These are phyloP conservation scores for Mus pahari DNA, from an alignment of 2,113 vertebrate species.

Conservation along the genomic window DNA sequence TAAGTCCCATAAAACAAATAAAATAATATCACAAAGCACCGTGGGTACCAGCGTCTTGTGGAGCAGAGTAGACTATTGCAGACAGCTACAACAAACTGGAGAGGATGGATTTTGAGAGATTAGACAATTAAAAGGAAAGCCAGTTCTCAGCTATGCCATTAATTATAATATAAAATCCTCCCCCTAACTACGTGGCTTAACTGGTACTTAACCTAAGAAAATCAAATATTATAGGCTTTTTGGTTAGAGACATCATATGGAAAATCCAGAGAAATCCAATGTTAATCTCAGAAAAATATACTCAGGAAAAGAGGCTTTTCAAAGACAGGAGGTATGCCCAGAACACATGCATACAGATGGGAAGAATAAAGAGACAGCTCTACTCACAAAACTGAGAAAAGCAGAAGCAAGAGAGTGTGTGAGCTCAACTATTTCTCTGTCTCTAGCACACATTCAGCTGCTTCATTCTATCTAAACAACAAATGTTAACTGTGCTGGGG, in stretches of 20 bases:
- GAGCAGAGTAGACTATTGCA: neutral
- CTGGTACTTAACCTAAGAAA: neutral
- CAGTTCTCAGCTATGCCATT: neutral
- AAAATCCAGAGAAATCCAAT: constrained; percentile 44
- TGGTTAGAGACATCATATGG: neutral
- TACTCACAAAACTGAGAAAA: neutral
- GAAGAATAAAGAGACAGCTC: neutral
- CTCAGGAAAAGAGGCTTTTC: constrained; percentile 13
- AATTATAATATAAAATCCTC: constrained; percentile 33
- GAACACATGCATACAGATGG: neutral
- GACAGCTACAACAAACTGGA: constrained; percentile 52
- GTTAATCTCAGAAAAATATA: neutral
- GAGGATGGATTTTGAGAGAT: constrained; percentile 42
- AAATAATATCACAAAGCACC: constrained; percentile 71
- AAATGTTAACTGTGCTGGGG: constrained; percentile 10
- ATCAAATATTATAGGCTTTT: neutral
- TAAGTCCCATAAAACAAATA: constrained; percentile 72
- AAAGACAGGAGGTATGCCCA: neutral
- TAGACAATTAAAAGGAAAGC: constrained; percentile 41
- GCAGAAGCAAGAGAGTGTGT: neutral
- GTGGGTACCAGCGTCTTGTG: constrained; percentile 71
- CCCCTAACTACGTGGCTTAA: neutral
- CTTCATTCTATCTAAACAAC: constrained; percentile 36
- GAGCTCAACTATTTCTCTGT: constrained; percentile 2
- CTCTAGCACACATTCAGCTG: constrained; percentile 44